Percentiles rank a stretch among this genome's conserved stretches.
These are phyloP conservation scores for Spheniscus mendiculus DNA, from an alignment of 2,113 vertebrate genomes.

Conservation along the genomic window DNA sequence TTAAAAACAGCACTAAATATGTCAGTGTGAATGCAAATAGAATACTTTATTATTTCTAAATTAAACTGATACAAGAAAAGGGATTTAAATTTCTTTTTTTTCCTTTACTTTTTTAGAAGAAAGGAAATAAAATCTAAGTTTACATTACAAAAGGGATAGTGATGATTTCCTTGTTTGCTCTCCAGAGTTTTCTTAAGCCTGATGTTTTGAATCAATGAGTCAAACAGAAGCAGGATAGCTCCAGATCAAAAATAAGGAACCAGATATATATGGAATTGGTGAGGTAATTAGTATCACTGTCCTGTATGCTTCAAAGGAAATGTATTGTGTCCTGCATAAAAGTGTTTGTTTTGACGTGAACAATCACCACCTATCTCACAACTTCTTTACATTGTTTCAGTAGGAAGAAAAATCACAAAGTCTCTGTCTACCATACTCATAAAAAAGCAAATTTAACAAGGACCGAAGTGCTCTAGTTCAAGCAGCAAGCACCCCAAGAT, in stretches of 20 bases:
- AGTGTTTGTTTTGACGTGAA: background rate
- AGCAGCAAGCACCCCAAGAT: background rate
- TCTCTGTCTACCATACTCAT: background rate
- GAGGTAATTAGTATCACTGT: background rate
- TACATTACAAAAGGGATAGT: background rate
- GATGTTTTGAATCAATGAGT: background rate
- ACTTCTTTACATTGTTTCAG: background rate
- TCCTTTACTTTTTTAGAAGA: background rate
- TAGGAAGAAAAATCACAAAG: background rate
- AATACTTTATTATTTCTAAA: background rate
- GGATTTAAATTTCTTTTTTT: background rate
- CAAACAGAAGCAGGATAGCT: background rate
- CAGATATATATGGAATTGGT: background rate
- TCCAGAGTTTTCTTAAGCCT: background rate
- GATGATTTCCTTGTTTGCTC: background rate
- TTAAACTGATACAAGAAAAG: background rate
- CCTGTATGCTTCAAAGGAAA: background rate
- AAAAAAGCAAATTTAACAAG: background rate
- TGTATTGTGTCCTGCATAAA: background rate
- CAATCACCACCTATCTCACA: background rate
- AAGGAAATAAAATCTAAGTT: background rate
- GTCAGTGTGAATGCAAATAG: background rate
- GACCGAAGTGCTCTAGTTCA: background rate
- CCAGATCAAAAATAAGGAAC: background rate
- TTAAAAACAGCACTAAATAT: slow-evolving; percentile 1